Conservation (phyloP, 2,113 vertebrate genomes). For the Solea solea region DNA sequence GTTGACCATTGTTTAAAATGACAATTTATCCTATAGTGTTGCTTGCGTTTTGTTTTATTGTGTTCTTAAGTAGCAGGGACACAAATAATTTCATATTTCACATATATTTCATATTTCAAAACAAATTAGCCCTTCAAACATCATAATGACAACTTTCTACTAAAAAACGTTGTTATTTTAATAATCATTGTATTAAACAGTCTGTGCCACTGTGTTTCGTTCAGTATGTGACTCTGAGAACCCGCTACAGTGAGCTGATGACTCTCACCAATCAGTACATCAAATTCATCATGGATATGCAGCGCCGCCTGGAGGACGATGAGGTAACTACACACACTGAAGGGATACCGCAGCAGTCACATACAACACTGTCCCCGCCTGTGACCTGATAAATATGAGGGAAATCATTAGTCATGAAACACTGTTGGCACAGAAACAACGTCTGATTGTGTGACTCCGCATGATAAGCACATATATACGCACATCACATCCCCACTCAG, state of each 20-base stretch:
- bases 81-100: no score
- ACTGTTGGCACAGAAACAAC: slow-evolving; percentile 28
- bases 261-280: slow-evolving; percentile 93
- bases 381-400: slow-evolving; percentile 28
- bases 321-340: slow-evolving; percentile 82
- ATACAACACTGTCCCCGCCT: neutral
- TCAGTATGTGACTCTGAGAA: slow-evolving; percentile 93
- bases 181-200: neutral
- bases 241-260: slow-evolving; percentile 92
- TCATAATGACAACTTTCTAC: no score
- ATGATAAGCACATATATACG: no score
- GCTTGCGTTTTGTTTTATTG: no score
- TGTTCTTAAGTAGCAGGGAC: no score
- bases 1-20: no score
- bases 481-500: slow-evolving; percentile 55
- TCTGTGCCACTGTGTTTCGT: slow-evolving; percentile 28
- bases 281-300: slow-evolving; percentile 89
- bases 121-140: no score
- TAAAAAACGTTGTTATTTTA: no score
- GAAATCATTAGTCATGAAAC: slow-evolving; percentile 42
- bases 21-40: no score
- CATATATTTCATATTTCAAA: no score
- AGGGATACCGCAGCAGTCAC: slow-evolving; percentile 22
- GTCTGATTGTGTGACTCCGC: neutral
- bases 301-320: slow-evolving; percentile 90